Evolutionary conservation across 2,113 vertebrate genomes (phyloP).

Genomic region (Pipa parva): DNA sequence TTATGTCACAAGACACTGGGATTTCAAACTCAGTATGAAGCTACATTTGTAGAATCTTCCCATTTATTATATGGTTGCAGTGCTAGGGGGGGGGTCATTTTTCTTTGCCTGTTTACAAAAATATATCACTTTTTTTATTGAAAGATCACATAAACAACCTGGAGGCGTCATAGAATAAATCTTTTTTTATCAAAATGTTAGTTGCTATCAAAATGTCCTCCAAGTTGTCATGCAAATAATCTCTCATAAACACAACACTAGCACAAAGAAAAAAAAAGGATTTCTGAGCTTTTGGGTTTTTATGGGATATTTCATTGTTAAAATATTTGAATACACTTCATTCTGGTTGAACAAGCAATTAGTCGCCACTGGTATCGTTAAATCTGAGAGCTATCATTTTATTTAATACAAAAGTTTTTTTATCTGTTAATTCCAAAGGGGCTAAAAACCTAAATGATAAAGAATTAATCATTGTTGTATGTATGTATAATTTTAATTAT

Average conservation of each 20-base stretch:
- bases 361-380: no score
- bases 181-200: conserved; percentile 13
- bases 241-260: no score
- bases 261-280: neutral
- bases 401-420: no score
- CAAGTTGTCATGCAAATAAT: neutral
- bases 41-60: conserved; percentile 48
- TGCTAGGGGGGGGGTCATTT: conserved; percentile 3
- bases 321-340: neutral
- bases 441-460: no score
- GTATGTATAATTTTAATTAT: no score
- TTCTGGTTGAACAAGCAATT: no score
- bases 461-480: no score
- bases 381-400: no score
- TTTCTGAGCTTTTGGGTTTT: neutral
- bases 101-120: conserved; percentile 24
- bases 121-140: conserved; percentile 15
- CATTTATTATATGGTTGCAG: conserved; percentile 7
- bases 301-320: neutral
- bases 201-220: conserved; percentile 14
- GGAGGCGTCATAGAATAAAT: conserved; percentile 15
- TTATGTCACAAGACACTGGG: conserved; percentile 60
- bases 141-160: conserved; percentile 30
- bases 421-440: no score
- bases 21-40: conserved; percentile 52